A percentile compares a stretch with the other conserved stretches of the same genome.
Conservation (phyloP, 2,888 invertebrate genomes). For the Watsonalla binaria region DNA sequence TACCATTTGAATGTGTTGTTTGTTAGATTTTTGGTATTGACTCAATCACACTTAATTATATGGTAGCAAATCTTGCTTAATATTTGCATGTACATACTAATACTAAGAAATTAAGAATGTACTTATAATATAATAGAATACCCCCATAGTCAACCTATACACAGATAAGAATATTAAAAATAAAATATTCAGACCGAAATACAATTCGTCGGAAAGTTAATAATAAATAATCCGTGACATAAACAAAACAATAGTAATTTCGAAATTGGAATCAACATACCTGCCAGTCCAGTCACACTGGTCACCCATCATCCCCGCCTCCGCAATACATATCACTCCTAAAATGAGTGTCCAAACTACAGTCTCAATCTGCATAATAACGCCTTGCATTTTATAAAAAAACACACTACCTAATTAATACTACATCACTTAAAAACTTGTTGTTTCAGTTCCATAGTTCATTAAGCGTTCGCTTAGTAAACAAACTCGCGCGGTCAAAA, state of each 20-base stretch:
- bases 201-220: background rate
- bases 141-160: too few relatives aligned
- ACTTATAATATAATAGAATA: too few relatives aligned
- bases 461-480: conserved; percentile 37
- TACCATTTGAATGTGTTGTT: too few relatives aligned
- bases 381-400: conserved; percentile 15
- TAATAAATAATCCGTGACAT: conserved; percentile 3
- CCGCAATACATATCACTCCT: conserved; percentile 57
- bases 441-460: conserved; percentile 21
- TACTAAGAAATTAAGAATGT: too few relatives aligned
- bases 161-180: too few relatives aligned
- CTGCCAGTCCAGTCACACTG: conserved; percentile 85
- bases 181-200: too few relatives aligned
- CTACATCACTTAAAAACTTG: conserved; percentile 40
- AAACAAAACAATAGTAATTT: conserved; percentile 33
- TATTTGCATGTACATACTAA: too few relatives aligned
- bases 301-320: conserved; percentile 81
- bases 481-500: conserved; percentile 32
- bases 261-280: conserved; percentile 56
- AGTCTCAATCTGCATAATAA: conserved; percentile 48
- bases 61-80: too few relatives aligned
- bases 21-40: too few relatives aligned
- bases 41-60: too few relatives aligned
- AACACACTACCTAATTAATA: conserved; percentile 18
- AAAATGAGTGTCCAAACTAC: conserved; percentile 66